A percentile compares a stretch with the other conserved stretches of the same genome.
Evolutionary conservation across 2,797 vertebrate genomes (phyloP).

Genomic region (Epinephelus malabaricus): DNA sequence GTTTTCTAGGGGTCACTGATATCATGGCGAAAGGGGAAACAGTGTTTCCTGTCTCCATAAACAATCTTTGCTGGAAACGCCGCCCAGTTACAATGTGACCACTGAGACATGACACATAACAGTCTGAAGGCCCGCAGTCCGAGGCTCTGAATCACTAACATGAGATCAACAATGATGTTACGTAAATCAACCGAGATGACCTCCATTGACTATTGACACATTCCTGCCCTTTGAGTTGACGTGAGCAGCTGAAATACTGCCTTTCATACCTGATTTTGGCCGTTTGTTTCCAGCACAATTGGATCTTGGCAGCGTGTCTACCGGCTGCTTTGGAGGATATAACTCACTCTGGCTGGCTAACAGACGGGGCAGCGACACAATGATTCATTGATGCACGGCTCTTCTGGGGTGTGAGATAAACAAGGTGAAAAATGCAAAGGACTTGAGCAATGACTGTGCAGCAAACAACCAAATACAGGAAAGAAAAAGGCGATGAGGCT

Average conservation of each 20-base stretch:
- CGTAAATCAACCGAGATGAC: slow-evolving; percentile 41
- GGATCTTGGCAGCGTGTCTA: slow-evolving; percentile 20
- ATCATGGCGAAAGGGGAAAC: slow-evolving; percentile 29
- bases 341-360: slow-evolving; percentile 28
- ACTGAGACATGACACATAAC: slow-evolving; percentile 25
- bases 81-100: not conserved
- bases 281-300: slow-evolving; percentile 19
- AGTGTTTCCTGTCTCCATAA: slow-evolving; percentile 27
- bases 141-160: slow-evolving; percentile 35
- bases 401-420: slow-evolving; percentile 40
- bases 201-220: slow-evolving; percentile 29
- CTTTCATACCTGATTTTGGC: slow-evolving; percentile 1
- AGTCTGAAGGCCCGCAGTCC: slow-evolving; percentile 10
- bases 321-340: slow-evolving; percentile 32
- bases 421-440: slow-evolving; percentile 46
- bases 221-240: slow-evolving; percentile 21
- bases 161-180: slow-evolving; percentile 28
- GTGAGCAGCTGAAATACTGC: slow-evolving; percentile 11
- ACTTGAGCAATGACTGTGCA: slow-evolving; percentile 9
- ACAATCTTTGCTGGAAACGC: slow-evolving; percentile 17
- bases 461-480: not conserved
- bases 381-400: slow-evolving; percentile 20
- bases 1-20: slow-evolving; percentile 10
- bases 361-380: slow-evolving; percentile 23
- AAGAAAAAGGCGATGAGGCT: no score